Conservation (phyloP, 2,113 vertebrate species). For the Candoia aspera region DNA sequence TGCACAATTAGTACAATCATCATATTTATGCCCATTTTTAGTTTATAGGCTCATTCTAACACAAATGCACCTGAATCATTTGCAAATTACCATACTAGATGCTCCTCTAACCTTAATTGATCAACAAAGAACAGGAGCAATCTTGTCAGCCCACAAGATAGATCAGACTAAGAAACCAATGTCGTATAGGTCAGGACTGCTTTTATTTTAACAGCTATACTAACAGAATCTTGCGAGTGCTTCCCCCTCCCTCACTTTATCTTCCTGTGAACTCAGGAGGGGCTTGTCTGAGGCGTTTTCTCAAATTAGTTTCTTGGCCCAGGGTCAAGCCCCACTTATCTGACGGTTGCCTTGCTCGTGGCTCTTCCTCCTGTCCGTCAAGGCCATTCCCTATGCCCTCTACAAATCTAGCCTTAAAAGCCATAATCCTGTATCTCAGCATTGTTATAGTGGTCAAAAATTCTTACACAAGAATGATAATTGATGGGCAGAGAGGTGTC, state of each 20-base stretch:
- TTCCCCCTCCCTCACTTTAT: not conserved
- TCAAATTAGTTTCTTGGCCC: not conserved
- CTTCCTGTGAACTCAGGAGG: not conserved
- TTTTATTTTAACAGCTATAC: not conserved
- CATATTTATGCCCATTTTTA: not conserved
- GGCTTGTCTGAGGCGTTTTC: not conserved
- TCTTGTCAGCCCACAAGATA: not conserved
- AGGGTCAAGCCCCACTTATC: not conserved
- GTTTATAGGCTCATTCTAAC: not conserved
- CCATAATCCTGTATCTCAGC: not conserved
- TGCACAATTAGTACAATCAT: not conserved
- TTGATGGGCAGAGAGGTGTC: not conserved
- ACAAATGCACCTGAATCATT: not conserved
- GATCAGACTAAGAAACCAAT: not conserved
- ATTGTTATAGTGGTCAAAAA: not conserved
- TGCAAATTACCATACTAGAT: not conserved
- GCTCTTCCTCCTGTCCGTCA: not conserved
- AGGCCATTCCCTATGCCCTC: not conserved
- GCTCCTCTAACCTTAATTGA: not conserved
- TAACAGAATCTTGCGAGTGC: not conserved
- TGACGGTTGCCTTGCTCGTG: not conserved
- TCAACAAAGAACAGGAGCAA: not conserved
- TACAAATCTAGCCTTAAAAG: not conserved
- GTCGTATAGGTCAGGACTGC: not conserved
- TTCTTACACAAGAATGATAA: not conserved